These are phyloP conservation scores for Aspidapion aeneum DNA, from an alignment of 2,888 invertebrate genomes.

Conservation along the genomic window DNA sequence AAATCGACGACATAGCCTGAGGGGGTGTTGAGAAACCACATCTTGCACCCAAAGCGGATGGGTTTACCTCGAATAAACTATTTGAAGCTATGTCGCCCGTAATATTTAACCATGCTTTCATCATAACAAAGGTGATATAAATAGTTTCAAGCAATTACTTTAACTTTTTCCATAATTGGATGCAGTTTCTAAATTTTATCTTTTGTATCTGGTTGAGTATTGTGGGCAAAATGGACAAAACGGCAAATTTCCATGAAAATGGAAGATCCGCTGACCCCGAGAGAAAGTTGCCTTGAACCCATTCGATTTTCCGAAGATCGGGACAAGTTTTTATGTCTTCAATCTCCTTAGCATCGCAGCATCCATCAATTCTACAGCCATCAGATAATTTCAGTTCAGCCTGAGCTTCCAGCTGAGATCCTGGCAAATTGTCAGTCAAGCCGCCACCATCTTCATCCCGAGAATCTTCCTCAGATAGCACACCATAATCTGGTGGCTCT, in stretches of 20 bases:
- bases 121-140: too few species aligned
- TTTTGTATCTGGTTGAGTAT: too few species aligned
- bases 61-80: too few species aligned
- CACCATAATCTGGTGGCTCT: conserved; percentile 19
- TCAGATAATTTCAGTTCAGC: conserved; percentile 16
- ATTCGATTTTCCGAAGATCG: conserved; percentile 10
- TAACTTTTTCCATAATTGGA: too few species aligned
- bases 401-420: conserved; percentile 13
- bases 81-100: conserved; percentile 10
- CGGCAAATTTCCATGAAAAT: too few species aligned
- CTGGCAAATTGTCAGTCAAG: conserved; percentile 15
- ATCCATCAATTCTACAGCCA: conserved; percentile 1
- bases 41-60: conserved; percentile 18
- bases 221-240: too few species aligned
- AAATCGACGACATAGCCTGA: conserved; percentile 15
- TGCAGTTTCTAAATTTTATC: too few species aligned
- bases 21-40: conserved; percentile 18
- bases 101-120: conserved; percentile 8
- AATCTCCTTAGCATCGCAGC: not conserved
- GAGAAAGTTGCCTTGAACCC: conserved; percentile 5
- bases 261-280: too few species aligned
- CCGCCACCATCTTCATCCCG: conserved; percentile 21
- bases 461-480: conserved; percentile 21
- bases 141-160: too few species aligned
- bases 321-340: conserved; percentile 4